Base-by-base conservation (phyloP, 2,888 invertebrate genomes). In the Amblyteles armatorius region DNA sequence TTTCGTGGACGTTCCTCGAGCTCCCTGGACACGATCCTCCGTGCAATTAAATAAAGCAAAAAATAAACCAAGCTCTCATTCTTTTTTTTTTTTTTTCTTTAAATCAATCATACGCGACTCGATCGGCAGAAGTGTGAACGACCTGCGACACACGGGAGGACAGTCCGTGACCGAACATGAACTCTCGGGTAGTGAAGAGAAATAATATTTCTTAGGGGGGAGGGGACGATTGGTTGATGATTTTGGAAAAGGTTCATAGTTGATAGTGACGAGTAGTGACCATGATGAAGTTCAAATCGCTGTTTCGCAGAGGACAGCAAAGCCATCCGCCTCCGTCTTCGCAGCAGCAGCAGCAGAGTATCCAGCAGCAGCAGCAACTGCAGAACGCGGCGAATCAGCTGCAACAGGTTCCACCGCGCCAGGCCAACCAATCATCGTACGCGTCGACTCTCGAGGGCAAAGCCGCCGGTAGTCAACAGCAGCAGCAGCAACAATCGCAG, bases 231-330 rank as follows among this genome's bases (percentile, higher is more conserved):
- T 71, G 40, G 48, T 79, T 81, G 72, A 80, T 76, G 57, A 74
- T 80, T 85, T 87, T 82, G 44, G 83, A 74, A 79, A 83, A 77
- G 88, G 88, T 83, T 82, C 52, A 81, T 85, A 86, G 86, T 87
- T 78, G 82, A 89, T 88, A 86, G 88, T 87, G 88, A 87, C 87
- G 89, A 92, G 92, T 40, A 91, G 91, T 93, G 94, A 97, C 96
- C 95, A 97, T 97, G 97, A 97, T 97, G 96, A 98, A 97, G 96
- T 96, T 98, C 95, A 97, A 97, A 96, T 97, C 97, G 93, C 96
- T 98, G 94, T 98, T 98, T 95, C 97, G 97, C 95, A 97, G 97
- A 96, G 97, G 97, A 92, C 97, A 97, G 94, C 93, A 90, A 87
- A 93, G 91, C 86, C 93, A 93, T 87, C 90, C 88, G 87, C 91